phyloP scores from a whole-genome alignment of 2,113 vertebrate species.

The Eolophus roseicapilla region DNA sequence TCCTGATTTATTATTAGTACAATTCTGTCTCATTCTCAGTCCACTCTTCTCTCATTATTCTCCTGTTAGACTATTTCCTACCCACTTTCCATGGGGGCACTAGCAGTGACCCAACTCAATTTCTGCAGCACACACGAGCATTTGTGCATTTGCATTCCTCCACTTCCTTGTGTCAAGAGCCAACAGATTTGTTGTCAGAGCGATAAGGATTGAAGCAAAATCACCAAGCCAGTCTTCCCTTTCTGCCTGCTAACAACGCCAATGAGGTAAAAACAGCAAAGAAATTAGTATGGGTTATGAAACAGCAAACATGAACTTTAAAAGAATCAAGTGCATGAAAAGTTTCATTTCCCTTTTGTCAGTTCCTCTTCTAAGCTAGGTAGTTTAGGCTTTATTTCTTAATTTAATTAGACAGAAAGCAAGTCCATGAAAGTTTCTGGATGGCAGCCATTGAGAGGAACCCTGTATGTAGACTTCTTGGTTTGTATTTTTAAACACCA shows the following conservation, averaged over 20 bases:
- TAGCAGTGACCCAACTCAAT: neutral
- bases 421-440: neutral
- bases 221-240: neutral
- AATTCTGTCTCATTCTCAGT: neutral
- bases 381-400: neutral
- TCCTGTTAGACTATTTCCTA: neutral
- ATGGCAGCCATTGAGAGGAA: neutral
- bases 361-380: neutral
- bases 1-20: neutral
- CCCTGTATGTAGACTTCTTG: neutral
- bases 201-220: neutral
- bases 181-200: neutral
- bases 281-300: neutral
- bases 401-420: neutral
- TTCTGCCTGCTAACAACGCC: neutral
- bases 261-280: neutral
- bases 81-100: neutral
- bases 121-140: neutral
- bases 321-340: neutral
- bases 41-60: neutral
- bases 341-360: neutral
- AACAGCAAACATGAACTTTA: neutral
- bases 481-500: conserved; percentile 12
- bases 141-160: neutral
- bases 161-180: neutral